Evolutionary conservation across 2,113 vertebrate genomes (phyloP), one percentile per base, ranked within the genome.

Genomic region (Corythaeola cristata): DNA sequence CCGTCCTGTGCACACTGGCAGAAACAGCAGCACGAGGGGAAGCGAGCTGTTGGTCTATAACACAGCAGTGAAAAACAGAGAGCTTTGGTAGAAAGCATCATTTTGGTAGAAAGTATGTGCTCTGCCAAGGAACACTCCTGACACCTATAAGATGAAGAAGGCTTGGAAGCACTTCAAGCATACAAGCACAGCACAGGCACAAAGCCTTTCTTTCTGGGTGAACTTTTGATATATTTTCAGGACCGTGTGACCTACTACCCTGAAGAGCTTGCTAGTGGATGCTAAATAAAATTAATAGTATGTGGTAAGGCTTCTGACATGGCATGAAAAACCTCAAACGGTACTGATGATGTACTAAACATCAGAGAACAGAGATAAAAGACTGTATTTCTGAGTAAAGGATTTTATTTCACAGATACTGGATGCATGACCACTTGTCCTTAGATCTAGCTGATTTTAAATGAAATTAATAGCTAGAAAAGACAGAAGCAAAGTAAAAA

Each of bases 211-310:
- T 41, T 89, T 78, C 49, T 37, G 11, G 11, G 12, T 50, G 58
- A 76, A 66, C 15, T 91, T 91, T 8, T 64, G 33, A 93, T 79
- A 21, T 33, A 89, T 72, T 78, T 78, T 92, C 76, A 81, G 55
- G 68, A 39, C 35, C 2, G 2, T 44, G 62, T 37, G 84, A 75
- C 66, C 66, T 91, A 14, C 79, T 64, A 77, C 60, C 20, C 80
- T 32, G 21, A 94, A 87, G 30, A 84, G 35, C 20, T 50, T 33
- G 53, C 52, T 44, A 71, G 64, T 9, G 5, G 9, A 59, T 66
- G 20, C 47, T 87, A 72, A 86, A 95, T 68, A 94, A 95, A 96
- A 87, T 79, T 62, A 73, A 79, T 37, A 76, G 74, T 32, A 82
- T 20, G 35, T 59, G 52, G 19, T 12, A 71, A 58, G 89, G 68